Evolutionary conservation across 2,797 vertebrate genomes (phyloP).

Genomic region (Sorex maritimensis): DNA sequence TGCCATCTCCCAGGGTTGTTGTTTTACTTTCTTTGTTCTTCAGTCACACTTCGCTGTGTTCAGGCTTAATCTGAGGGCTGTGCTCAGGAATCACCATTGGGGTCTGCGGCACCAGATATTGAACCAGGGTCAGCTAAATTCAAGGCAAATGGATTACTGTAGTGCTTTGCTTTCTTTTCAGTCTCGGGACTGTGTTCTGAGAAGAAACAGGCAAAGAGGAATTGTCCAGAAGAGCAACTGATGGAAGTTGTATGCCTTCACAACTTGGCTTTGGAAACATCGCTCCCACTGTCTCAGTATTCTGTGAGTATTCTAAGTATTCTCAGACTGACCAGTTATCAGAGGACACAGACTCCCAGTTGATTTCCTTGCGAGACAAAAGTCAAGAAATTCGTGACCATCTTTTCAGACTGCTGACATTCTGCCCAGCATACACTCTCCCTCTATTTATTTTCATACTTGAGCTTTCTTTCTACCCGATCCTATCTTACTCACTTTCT

Average conservation of each 20-base stretch:
- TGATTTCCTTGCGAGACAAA: not conserved
- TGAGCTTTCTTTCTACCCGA: not conserved
- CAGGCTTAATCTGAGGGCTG: too few species aligned
- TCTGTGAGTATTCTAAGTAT: not conserved
- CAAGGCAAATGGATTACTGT: too few species aligned
- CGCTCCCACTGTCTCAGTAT: not conserved
- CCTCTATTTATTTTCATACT: not conserved
- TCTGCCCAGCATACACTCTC: not conserved
- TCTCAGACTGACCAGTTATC: not conserved
- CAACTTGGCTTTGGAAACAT: not conserved
- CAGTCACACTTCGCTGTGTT: too few species aligned
- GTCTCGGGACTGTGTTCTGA: not conserved
- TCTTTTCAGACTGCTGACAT: not conserved
- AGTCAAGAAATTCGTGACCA: not conserved
- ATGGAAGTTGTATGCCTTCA: not conserved
- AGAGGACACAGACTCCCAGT: not conserved
- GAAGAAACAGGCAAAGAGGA: not conserved
- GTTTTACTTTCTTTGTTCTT: too few species aligned
- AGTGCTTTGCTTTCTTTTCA: too few species aligned
- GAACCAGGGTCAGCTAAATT: too few species aligned
- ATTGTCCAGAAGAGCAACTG: not conserved
- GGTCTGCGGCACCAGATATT: too few species aligned
- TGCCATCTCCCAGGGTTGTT: not conserved
- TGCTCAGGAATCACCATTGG: too few species aligned
- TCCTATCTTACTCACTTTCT: not conserved